Percentiles rank a stretch among this genome's conserved stretches.
phyloP scores from a whole-genome alignment of 2,113 vertebrate genomes.

The Setophaga kirtlandii region DNA sequence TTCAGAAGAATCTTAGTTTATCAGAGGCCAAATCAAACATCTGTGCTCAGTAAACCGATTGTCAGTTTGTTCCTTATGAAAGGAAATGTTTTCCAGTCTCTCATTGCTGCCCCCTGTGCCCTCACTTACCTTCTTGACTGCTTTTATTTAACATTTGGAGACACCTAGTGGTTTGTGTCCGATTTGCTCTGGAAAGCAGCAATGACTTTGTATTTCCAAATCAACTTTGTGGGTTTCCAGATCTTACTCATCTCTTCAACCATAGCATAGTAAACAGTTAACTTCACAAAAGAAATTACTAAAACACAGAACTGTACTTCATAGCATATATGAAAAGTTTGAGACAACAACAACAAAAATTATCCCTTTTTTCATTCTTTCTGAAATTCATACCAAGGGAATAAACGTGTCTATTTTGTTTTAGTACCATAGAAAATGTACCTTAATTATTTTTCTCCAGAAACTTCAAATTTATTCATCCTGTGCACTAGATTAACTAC shows the following conservation, averaged over 20 bases:
- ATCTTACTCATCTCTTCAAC: not conserved
- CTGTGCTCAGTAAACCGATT: not conserved
- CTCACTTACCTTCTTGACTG: not conserved
- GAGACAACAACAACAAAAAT: not conserved
- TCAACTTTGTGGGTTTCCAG: not conserved
- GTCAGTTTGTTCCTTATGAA: not conserved
- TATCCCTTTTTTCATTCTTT: not conserved
- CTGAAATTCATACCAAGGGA: not conserved
- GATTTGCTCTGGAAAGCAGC: not conserved
- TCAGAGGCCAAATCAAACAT: not conserved
- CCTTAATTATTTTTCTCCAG: not conserved
- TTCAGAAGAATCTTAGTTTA: not conserved
- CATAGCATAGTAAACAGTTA: not conserved
- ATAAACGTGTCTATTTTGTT: not conserved
- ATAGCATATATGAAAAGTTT: not conserved
- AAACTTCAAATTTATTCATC: not conserved
- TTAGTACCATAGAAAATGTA: not conserved
- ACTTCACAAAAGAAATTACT: not conserved
- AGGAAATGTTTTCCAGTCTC: not conserved
- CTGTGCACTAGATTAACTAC: not conserved
- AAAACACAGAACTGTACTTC: not conserved
- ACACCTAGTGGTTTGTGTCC: not conserved
- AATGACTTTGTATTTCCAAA: not conserved
- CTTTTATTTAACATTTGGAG: not conserved
- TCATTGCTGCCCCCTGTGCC: not conserved